phyloP scores from a whole-genome alignment of 2,113 vertebrate genomes.

The Hiodon alosoides region DNA sequence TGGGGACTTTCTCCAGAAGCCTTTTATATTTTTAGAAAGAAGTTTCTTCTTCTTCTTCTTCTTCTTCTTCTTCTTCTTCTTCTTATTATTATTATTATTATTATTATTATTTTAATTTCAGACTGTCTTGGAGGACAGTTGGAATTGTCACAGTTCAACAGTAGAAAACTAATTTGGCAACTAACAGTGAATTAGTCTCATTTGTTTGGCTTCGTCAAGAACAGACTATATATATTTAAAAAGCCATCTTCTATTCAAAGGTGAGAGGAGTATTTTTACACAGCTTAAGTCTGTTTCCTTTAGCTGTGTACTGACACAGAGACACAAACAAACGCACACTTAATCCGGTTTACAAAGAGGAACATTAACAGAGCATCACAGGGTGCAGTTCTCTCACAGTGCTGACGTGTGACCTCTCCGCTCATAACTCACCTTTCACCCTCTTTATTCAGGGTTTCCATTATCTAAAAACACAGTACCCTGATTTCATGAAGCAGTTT shows the following conservation, averaged over 20 bases:
- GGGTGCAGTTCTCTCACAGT: not conserved
- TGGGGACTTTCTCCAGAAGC: slow-evolving; percentile 24
- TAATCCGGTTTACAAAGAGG: not conserved
- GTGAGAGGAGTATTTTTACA: not conserved
- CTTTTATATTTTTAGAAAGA: slow-evolving; percentile 7
- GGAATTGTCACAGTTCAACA: too few species aligned
- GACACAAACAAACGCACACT: not conserved
- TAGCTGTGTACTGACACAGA: not conserved
- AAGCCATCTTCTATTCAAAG: not conserved
- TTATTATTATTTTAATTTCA: too few species aligned
- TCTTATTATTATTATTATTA: too few species aligned
- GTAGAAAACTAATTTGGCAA: too few species aligned
- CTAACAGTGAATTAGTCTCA: too few species aligned
- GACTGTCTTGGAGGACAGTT: too few species aligned
- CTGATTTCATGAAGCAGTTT: too few species aligned
- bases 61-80: not conserved
- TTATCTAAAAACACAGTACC: too few species aligned
- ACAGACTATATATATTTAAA: not conserved
- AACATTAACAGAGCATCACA: not conserved
- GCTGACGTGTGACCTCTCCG: not conserved
- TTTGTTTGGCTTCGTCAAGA: too few species aligned
- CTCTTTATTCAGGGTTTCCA: too few species aligned
- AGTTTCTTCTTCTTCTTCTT: not conserved
- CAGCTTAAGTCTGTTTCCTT: not conserved
- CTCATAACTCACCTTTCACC: not conserved